Base-by-base conservation (phyloP, 2,113 vertebrate species). In the Lota lota region DNA sequence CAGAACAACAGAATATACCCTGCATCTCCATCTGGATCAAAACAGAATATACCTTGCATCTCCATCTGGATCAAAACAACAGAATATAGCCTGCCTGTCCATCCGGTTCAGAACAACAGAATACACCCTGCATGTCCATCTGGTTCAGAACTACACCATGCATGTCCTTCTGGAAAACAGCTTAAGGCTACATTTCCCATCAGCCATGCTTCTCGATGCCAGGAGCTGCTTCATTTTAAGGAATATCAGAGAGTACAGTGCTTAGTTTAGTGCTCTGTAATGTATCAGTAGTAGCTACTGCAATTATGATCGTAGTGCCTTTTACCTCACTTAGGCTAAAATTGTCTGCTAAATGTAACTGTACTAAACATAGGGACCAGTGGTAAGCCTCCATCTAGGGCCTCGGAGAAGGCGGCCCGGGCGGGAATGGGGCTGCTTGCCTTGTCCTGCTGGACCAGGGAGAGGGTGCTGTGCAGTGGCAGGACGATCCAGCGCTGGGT, bases 371-470 rank as follows among this genome's bases (percentile, higher is more conserved):
- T 6, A 33, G 28, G 28, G 28, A 33, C 28, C 28, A 33, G 28
- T 33, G 28, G 28, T 33, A 33, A 2, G 4, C 28, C 28, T 33
- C 28, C 28, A 4, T 33, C 4, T 33, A 33, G 28, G 28, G 28
- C 28, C 28, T 6, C 28, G 28, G 28, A 33, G 2, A 33, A 5
- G 28, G 28, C 28, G 4, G 28, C 28, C 28, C 28, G 54, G 17
- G 6, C 3, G 54, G 19, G n/a, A 2, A 1, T 2, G 18, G 40
- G 40, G 40, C 69, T 12, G 21, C 14, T 22, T 78, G 92, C 96
- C 95, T 97, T 98, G 57, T 98, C 95, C 88, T 98, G 96, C 84
- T 96, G 93, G 0, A 89, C 84, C 20, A 97, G 83, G 0, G 96
- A 95, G 11, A 98, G 94, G 1, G 94, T 91, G 63, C 96, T 97